A percentile compares a stretch with the other conserved stretches of the same genome.
Conservation (phyloP, 2,888 invertebrate species). For the Heteromyza rotundicornis region DNA sequence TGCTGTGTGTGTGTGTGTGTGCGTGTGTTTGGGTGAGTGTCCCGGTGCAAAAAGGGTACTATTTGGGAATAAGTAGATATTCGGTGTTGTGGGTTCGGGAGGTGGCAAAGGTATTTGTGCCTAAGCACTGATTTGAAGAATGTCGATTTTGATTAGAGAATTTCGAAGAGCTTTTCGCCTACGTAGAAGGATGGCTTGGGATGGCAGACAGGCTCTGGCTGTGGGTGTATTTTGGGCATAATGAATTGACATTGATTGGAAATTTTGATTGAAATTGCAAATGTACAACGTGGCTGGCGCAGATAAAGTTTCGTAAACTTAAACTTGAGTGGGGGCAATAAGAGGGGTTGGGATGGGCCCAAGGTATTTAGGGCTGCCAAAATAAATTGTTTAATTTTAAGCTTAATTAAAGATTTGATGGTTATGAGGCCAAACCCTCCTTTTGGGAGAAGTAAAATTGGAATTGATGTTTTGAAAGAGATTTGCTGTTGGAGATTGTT, state of each 20-base stretch:
- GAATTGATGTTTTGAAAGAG: no score
- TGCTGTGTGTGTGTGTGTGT: no score
- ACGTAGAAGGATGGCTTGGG: conserved; percentile 1
- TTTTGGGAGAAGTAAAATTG: no score
- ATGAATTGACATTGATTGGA: conserved; percentile 62
- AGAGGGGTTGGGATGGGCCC: not conserved
- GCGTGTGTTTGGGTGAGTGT: no score
- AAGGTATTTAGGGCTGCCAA: conserved; percentile 26
- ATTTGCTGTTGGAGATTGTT: no score
- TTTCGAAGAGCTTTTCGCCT: conserved; percentile 31
- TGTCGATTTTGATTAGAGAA: conserved; percentile 58
- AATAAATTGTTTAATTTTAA: conserved; percentile 53
- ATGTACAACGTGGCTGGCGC: conserved; percentile 32
- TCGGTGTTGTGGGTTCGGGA: not conserved
- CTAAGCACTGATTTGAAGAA: conserved; percentile 18
- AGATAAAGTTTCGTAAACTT: conserved; percentile 12
- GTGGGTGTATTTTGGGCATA: conserved; percentile 34
- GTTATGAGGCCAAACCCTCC: no score
- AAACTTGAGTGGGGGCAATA: not conserved
- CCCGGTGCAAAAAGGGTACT: conserved; percentile 10
- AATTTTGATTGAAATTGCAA: conserved; percentile 59
- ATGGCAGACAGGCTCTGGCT: not conserved
- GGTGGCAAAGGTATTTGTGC: not conserved
- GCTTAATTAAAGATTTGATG: conserved; percentile 52
- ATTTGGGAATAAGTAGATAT: not conserved